Conservation (phyloP, 2,797 vertebrate genomes). For the Melanotaenia trifasciata region DNA sequence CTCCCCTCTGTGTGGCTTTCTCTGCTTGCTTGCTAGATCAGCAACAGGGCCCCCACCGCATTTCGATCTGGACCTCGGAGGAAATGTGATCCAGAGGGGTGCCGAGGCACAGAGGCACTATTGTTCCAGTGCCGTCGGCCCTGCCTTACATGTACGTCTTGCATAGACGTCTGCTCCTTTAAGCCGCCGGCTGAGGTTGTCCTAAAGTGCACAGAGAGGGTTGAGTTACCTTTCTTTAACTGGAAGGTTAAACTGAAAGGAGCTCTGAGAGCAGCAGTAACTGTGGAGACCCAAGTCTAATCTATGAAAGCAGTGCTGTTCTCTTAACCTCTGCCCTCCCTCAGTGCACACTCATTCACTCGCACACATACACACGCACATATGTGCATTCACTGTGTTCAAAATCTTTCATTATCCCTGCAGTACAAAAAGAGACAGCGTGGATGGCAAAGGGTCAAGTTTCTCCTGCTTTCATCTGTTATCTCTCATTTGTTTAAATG, state of each 20-base stretch:
- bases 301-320: constrained; percentile 6
- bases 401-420: not conserved
- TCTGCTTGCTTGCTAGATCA: constrained; percentile 85
- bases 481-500: constrained; percentile 1
- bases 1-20: constrained; percentile 91
- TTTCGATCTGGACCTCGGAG: constrained; percentile 83
- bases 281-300: constrained; percentile 22
- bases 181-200: constrained; percentile 69
- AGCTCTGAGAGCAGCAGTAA: constrained; percentile 50
- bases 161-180: constrained; percentile 69
- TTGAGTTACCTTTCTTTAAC: constrained; percentile 72
- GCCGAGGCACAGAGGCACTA: constrained; percentile 89
- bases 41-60: constrained; percentile 84
- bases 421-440: not conserved
- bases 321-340: constrained; percentile 1
- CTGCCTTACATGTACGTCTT: constrained; percentile 66
- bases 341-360: not conserved
- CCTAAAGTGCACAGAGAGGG: constrained; percentile 64
- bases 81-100: constrained; percentile 92
- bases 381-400: not conserved
- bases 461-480: not conserved
- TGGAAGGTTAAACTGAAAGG: constrained; percentile 61
- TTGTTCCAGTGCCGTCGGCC: constrained; percentile 86
- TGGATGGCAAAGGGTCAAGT: not conserved
- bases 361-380: not conserved